Conservation (phyloP, 2,888 invertebrate genomes). For the Pristionchus entomophagus region DNA sequence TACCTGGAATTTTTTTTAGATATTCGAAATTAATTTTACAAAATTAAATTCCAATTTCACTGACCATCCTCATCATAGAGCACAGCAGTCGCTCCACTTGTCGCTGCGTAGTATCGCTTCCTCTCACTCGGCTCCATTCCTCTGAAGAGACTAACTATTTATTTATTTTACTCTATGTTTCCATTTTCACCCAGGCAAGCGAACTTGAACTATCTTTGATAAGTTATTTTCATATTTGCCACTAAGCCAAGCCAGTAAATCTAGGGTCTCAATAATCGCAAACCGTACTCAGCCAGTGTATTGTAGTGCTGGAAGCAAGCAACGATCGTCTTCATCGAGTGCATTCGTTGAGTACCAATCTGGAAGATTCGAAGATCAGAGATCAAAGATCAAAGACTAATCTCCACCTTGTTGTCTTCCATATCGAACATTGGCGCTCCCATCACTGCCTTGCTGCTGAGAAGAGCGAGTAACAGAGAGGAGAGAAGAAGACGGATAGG, state of each 20-base stretch:
- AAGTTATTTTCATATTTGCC: too few species aligned
- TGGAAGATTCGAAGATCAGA: too few species aligned
- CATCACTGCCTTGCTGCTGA: background rate
- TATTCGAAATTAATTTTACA: background rate
- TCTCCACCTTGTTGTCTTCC: background rate
- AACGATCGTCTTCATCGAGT: background rate
- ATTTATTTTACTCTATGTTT: too few species aligned
- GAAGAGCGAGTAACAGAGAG: background rate
- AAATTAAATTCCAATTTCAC: background rate
- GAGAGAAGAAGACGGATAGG: conserved; percentile 1
- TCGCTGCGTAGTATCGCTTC: conserved; percentile 33
- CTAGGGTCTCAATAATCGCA: too few species aligned
- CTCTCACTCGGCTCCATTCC: background rate
- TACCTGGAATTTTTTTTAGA: background rate
- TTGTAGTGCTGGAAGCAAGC: conserved; percentile 12
- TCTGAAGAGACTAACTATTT: background rate
- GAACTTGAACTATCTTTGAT: background rate
- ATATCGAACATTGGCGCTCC: background rate
- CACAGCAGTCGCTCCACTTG: background rate
- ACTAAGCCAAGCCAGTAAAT: too few species aligned
- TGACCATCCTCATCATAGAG: conserved; percentile 44
- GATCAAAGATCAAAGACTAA: too few species aligned
- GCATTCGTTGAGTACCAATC: conserved; percentile 33
- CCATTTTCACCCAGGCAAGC: too few species aligned
- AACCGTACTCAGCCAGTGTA: background rate